Evolutionary conservation across 2,113 vertebrate species (phyloP).

Genomic region (Thunnus thynnus): DNA sequence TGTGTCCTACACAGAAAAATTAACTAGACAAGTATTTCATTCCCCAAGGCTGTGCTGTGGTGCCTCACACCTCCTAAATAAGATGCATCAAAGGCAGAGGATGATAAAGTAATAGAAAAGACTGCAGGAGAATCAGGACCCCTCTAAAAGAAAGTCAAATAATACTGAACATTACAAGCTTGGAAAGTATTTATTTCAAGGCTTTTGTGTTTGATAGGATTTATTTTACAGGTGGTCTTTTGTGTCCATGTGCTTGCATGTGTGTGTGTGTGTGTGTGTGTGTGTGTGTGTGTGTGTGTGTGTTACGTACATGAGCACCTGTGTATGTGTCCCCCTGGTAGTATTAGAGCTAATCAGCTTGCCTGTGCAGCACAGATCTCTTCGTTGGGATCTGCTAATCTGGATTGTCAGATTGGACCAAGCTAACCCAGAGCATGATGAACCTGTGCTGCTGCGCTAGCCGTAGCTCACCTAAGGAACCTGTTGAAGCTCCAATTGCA

Average conservation of each 20-base stretch:
- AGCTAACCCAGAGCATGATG: slow-evolving; percentile 8
- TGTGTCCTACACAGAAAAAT: too few relatives aligned
- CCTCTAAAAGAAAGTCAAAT: too few relatives aligned
- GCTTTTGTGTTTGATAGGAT: too few relatives aligned
- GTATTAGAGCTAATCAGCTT: slow-evolving; percentile 61
- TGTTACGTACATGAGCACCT: background rate
- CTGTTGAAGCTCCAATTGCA: background rate
- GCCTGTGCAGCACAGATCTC: slow-evolving; percentile 22
- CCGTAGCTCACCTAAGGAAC: slow-evolving; percentile 13
- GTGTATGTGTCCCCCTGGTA: background rate
- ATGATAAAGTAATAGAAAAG: too few relatives aligned
- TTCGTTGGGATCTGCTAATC: slow-evolving; percentile 37
- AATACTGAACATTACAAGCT: too few relatives aligned
- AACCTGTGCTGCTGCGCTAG: background rate
- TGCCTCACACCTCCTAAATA: too few relatives aligned
- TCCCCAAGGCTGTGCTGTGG: too few relatives aligned
- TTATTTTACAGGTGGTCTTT: background rate
- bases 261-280: background rate
- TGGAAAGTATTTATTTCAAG: too few relatives aligned
- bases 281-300: background rate
- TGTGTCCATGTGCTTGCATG: background rate
- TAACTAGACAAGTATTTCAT: too few relatives aligned
- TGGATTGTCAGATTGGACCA: slow-evolving; percentile 26
- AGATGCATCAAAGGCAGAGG: too few relatives aligned
- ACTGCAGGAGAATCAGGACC: too few relatives aligned